A percentile compares a stretch with the other conserved stretches of the same genome.
phyloP scores from a whole-genome alignment of 2,797 vertebrate genomes.

The Etheostoma perlongum region DNA sequence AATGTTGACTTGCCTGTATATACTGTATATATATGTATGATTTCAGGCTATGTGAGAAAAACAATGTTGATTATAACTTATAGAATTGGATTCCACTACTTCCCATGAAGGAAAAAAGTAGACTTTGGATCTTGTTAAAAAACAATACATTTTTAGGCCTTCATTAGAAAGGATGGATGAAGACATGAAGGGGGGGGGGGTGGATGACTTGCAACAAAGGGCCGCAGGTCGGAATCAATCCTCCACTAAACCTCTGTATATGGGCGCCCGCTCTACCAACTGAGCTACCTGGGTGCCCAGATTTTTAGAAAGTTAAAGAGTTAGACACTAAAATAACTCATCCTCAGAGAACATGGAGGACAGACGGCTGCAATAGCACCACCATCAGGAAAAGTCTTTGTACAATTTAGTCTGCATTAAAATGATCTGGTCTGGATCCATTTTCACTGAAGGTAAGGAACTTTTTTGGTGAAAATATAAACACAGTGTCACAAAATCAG shows the following conservation, averaged over 20 bases:
- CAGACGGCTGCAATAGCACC: constrained; percentile 35
- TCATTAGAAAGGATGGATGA: too few species aligned
- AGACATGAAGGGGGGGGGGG: too few species aligned
- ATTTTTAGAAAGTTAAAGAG: neutral
- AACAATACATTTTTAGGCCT: neutral
- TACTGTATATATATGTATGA: neutral
- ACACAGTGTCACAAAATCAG: neutral
- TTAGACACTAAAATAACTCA: neutral
- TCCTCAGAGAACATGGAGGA: neutral
- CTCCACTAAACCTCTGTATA: too few species aligned
- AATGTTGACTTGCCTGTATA: neutral
- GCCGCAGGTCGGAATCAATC: too few species aligned
- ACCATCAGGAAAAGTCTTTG: constrained; percentile 31
- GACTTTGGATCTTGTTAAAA: neutral
- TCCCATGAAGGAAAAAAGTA: neutral
- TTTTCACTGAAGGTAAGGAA: too few species aligned
- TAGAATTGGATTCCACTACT: neutral
- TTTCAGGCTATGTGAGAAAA: neutral
- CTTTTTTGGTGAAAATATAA: neutral
- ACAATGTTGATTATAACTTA: neutral
- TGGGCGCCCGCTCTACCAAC: too few species aligned
- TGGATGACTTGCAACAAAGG: too few species aligned
- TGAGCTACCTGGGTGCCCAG: too few species aligned
- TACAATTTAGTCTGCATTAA: too few species aligned
- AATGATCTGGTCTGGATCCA: neutral